These are phyloP conservation scores for Trematomus bernacchii DNA, from an alignment of 2,797 vertebrate genomes.

Conservation along the genomic window DNA sequence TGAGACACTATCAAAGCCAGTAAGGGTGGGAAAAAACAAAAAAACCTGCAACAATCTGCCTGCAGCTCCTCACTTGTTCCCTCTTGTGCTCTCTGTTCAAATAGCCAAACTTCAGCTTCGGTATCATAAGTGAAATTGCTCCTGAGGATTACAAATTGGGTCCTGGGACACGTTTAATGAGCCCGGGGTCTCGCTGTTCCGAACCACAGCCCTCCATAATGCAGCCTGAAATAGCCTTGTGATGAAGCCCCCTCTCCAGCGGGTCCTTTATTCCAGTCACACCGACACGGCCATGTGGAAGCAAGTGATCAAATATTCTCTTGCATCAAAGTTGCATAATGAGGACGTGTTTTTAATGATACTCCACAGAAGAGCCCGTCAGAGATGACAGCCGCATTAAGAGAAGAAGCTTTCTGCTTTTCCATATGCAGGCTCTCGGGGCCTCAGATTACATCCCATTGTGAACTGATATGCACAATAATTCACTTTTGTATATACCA, in stretches of 20 bases:
- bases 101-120: neutral
- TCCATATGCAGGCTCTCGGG: conserved; percentile 21
- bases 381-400: conserved; percentile 55
- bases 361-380: conserved; percentile 37
- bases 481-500: neutral
- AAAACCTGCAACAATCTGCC: no score
- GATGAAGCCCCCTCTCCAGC: conserved; percentile 51
- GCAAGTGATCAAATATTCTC: conserved; percentile 66
- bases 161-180: conserved; percentile 43
- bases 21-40: no score
- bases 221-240: conserved; percentile 40
- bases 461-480: conserved; percentile 18
- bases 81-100: neutral
- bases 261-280: conserved; percentile 42
- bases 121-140: conserved; percentile 7
- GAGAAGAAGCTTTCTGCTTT: conserved; percentile 32
- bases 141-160: conserved; percentile 20
- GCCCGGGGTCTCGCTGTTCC: conserved; percentile 39
- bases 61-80: neutral
- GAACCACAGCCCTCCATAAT: conserved; percentile 47
- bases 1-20: no score
- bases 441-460: conserved; percentile 16
- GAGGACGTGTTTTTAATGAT: conserved; percentile 60
- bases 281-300: conserved; percentile 31
- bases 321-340: conserved; percentile 71